A percentile compares a stretch with the other conserved stretches of the same genome.
These are phyloP conservation scores for Ceramica pisi DNA, from an alignment of 2,888 invertebrate genomes.

Conservation along the genomic window DNA sequence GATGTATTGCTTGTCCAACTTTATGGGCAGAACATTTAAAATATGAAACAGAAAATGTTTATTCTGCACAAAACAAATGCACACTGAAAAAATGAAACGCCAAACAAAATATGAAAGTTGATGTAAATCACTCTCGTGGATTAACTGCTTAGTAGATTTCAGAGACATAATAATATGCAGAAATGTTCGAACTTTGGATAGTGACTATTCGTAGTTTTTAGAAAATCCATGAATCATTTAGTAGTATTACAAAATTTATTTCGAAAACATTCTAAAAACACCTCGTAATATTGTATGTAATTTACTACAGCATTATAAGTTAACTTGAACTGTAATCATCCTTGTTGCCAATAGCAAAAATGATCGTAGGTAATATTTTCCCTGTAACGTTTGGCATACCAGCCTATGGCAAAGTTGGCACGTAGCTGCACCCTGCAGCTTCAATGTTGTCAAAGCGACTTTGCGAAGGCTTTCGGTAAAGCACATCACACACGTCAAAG, in stretches of 20 bases:
- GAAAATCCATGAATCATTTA: too few species aligned
- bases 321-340: neutral
- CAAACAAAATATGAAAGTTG: too few species aligned
- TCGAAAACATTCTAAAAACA: neutral
- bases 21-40: too few species aligned
- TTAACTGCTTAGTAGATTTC: too few species aligned
- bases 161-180: too few species aligned
- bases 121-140: too few species aligned
- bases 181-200: neutral
- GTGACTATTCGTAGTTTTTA: too few species aligned
- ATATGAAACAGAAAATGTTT: too few species aligned
- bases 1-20: too few species aligned
- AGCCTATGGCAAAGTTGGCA: slow-evolving; percentile 14
- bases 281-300: neutral
- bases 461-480: slow-evolving; percentile 28
- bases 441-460: slow-evolving; percentile 33
- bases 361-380: neutral
- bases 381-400: slow-evolving; percentile 15
- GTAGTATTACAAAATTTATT: neutral
- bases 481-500: slow-evolving; percentile 35
- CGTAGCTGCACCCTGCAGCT: slow-evolving; percentile 3
- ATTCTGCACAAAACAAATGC: too few species aligned
- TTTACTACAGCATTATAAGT: neutral
- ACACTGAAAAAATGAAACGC: too few species aligned
- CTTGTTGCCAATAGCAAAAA: slow-evolving; percentile 4